Percentiles rank a stretch among this genome's conserved stretches.
phyloP scores from a whole-genome alignment of 1,140 invertebrate species.

The Heliconius nattereri region DNA sequence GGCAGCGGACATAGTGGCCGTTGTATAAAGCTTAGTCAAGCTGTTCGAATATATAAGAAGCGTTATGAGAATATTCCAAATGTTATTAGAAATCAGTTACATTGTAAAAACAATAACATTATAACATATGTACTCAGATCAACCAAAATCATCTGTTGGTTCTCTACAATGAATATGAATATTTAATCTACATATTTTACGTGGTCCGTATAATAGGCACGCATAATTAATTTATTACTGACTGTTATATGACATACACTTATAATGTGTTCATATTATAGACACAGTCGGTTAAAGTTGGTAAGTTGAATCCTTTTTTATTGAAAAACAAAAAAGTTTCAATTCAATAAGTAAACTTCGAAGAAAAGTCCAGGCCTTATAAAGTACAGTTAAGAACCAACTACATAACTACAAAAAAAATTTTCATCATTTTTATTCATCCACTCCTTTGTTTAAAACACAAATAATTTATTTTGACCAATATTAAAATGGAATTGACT shows the following conservation, averaged over 20 bases:
- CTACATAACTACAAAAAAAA: too few species aligned
- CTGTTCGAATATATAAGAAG: not conserved
- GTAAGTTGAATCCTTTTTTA: too few species aligned
- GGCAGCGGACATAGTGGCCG: too few species aligned
- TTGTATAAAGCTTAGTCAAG: not conserved
- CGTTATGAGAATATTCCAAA: not conserved
- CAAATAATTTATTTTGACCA: too few species aligned
- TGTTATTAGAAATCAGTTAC: not conserved
- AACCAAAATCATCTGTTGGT: not conserved
- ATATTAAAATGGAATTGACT: too few species aligned
- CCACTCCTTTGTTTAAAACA: too few species aligned
- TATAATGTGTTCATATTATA: not conserved
- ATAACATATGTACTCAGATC: not conserved
- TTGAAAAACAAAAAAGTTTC: too few species aligned
- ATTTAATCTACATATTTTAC: not conserved
- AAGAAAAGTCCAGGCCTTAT: too few species aligned
- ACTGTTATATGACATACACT: not conserved
- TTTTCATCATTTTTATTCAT: too few species aligned
- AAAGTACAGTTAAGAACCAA: too few species aligned
- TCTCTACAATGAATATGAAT: not conserved
- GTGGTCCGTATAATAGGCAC: not conserved
- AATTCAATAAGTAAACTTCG: too few species aligned
- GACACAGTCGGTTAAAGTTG: too few species aligned
- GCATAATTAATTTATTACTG: not conserved
- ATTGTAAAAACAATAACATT: not conserved